Conservation (phyloP, 2,797 vertebrate species). For the Bovichtus diacanthus region DNA sequence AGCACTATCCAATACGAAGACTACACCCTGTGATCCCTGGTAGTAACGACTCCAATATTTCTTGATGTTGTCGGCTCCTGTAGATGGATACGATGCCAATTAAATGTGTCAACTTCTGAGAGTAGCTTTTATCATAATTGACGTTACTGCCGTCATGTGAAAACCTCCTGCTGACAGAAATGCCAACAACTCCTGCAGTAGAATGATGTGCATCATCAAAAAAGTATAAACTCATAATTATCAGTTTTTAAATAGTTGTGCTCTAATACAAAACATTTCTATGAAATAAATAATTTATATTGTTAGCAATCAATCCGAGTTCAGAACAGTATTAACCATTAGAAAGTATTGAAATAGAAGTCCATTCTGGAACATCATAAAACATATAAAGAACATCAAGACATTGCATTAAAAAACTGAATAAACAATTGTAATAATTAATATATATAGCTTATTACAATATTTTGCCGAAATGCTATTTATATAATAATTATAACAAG, state of each 20-base stretch:
- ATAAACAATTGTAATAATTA: no score
- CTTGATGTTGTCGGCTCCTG: conserved; percentile 97
- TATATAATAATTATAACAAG: not conserved
- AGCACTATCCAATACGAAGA: conserved; percentile 97
- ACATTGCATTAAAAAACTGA: not conserved
- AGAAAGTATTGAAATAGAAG: not conserved
- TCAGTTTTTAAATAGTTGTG: not conserved
- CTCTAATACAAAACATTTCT: not conserved
- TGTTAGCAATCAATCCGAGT: not conserved
- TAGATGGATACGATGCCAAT: conserved; percentile 30
- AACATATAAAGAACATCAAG: not conserved
- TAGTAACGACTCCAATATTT: conserved; percentile 99
- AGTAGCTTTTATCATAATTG: not conserved
- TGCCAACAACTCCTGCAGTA: not conserved
- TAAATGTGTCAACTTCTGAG: conserved; percentile 4
- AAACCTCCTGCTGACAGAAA: not conserved
- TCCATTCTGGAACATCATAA: not conserved
- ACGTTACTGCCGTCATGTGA: not conserved
- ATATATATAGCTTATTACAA: no score
- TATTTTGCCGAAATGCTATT: no score
- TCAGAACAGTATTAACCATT: not conserved
- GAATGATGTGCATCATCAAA: not conserved
- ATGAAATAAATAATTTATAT: not conserved
- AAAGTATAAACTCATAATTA: not conserved
- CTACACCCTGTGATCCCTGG: conserved; percentile 98